phyloP scores from a whole-genome alignment of 2,797 vertebrate genomes.

The Pagetopsis macropterus region DNA sequence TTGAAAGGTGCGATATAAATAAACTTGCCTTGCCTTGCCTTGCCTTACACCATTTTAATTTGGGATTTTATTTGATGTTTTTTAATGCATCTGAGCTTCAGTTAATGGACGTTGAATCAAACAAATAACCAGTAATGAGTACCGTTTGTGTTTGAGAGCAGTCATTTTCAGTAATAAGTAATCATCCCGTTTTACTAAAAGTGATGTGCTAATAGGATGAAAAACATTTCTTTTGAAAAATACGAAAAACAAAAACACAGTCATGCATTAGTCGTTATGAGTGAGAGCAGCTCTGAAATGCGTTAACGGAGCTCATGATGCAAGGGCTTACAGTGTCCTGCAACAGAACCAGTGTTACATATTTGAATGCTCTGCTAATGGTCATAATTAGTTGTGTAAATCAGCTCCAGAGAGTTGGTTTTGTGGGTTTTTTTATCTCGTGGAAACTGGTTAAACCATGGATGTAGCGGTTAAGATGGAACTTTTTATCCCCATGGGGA shows the following conservation, averaged over 20 bases:
- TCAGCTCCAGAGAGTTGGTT: neutral
- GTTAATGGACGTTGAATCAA: neutral
- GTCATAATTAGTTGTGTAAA: neutral
- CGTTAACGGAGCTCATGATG: neutral
- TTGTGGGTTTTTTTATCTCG: too few relatives aligned
- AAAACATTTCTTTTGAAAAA: neutral
- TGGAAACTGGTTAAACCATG: neutral
- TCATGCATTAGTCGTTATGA: neutral
- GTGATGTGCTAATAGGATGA: neutral
- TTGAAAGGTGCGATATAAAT: too few relatives aligned
- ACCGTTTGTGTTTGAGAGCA: neutral
- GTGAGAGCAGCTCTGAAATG: conserved; percentile 20
- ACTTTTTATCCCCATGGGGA: too few relatives aligned
- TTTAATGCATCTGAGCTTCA: too few relatives aligned
- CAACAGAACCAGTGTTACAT: conserved; percentile 9
- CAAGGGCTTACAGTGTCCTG: neutral
- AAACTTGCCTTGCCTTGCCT: too few relatives aligned
- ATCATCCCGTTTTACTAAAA: neutral
- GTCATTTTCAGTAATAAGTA: neutral
- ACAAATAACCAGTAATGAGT: neutral
- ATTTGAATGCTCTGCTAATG: conserved; percentile 18
- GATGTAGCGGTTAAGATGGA: neutral
- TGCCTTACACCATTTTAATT: neutral
- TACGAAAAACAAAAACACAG: neutral
- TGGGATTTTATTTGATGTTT: neutral